A percentile compares a stretch with the other conserved stretches of the same genome.
Evolutionary conservation across 2,797 vertebrate genomes (phyloP).

Genomic region (Chelon labrosus): DNA sequence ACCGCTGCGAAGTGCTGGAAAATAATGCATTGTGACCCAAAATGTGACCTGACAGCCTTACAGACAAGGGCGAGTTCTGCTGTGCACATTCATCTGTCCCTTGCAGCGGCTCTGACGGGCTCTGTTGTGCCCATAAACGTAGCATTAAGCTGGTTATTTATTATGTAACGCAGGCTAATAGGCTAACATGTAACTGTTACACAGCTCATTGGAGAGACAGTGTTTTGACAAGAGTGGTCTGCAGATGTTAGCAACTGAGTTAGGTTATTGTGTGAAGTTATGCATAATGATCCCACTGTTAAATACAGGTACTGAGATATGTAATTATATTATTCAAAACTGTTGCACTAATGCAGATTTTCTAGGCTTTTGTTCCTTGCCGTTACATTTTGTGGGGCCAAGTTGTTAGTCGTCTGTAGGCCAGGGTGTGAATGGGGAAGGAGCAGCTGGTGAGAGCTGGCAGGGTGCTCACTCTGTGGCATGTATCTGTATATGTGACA

Average conservation of each 20-base stretch:
- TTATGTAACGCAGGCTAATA: slow-evolving; percentile 55
- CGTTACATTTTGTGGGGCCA: slow-evolving; percentile 26
- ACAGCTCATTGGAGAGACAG: slow-evolving; percentile 35
- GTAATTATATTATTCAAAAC: slow-evolving; percentile 19
- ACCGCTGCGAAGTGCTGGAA: slow-evolving; percentile 19
- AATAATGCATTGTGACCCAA: slow-evolving; percentile 22
- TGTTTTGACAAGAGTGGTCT: slow-evolving; percentile 42
- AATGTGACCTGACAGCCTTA: slow-evolving; percentile 27
- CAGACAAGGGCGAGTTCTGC: not conserved
- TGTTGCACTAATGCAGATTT: not conserved
- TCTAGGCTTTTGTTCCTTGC: slow-evolving; percentile 29
- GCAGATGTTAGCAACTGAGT: slow-evolving; percentile 21
- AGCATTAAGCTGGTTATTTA: slow-evolving; percentile 48
- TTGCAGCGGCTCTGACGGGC: slow-evolving; percentile 28
- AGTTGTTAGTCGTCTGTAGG: slow-evolving; percentile 17
- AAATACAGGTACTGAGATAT: not conserved
- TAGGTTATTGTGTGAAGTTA: slow-evolving; percentile 12
- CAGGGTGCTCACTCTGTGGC: slow-evolving; percentile 19
- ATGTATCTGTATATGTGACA: slow-evolving; percentile 2
- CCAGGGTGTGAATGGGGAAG: slow-evolving; percentile 27
- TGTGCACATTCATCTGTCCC: slow-evolving; percentile 33
- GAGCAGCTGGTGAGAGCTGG: slow-evolving; percentile 64
- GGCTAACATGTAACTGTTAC: slow-evolving; percentile 35
- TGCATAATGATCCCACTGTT: not conserved
- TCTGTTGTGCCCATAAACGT: slow-evolving; percentile 46